Conservation (phyloP, 2,888 invertebrate genomes). For the Nematopogon swammerdamellus region DNA sequence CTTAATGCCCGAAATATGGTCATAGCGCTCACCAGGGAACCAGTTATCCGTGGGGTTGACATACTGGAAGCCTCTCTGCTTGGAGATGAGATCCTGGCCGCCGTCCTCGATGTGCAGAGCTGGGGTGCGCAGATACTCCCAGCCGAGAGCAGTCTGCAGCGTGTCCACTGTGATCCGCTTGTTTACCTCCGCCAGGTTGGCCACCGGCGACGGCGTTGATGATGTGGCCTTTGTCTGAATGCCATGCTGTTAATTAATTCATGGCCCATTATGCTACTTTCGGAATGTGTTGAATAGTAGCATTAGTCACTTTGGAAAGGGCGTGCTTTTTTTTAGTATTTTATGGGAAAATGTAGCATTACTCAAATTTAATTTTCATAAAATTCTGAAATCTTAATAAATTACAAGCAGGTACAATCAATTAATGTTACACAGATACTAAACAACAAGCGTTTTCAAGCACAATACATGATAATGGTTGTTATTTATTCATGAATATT, state of each 20-base stretch:
- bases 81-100: constrained; percentile 65
- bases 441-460: too few species aligned
- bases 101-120: constrained; percentile 67
- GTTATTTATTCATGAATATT: too few species aligned
- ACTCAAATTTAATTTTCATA: too few species aligned
- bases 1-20: too few species aligned
- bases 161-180: constrained; percentile 66
- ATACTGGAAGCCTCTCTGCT: constrained; percentile 81
- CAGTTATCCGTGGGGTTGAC: constrained; percentile 84
- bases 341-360: too few species aligned
- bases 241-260: constrained; percentile 64
- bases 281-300: neutral
- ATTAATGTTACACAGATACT: too few species aligned
- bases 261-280: constrained; percentile 17
- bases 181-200: constrained; percentile 77
- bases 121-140: constrained; percentile 77
- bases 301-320: too few species aligned
- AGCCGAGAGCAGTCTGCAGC: constrained; percentile 75
- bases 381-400: too few species aligned
- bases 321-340: too few species aligned
- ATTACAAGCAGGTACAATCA: neutral
- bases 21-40: constrained; percentile 81
- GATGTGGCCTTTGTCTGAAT: constrained; percentile 83
- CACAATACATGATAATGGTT: too few species aligned
- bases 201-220: constrained; percentile 77